Evolutionary conservation across 2,797 vertebrate species (phyloP), one percentile per base, ranked within the genome.

Genomic region (Labeo calbasu): DNA sequence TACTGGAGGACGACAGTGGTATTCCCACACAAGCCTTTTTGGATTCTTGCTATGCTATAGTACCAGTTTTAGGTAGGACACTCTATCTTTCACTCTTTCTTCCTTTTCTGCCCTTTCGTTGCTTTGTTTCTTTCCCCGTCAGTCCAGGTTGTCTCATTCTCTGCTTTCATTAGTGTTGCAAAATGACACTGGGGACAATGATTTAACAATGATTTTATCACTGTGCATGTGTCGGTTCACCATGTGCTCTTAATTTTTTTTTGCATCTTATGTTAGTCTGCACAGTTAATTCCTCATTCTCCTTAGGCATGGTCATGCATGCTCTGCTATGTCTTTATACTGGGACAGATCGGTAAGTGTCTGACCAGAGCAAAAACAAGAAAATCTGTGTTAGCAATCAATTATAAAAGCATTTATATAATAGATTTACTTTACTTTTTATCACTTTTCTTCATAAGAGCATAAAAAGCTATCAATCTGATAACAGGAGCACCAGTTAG

Each of bases 41-140:
- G 95, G 96, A 98, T 66, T 99, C 98, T 3, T 99, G 98, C 95
- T 99, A 98, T 88, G 98, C 98, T 92, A 98, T 99, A 93, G 97
- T 99, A 88, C 98, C 98, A 19, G 96, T 99, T 90, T 94, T 99
- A 94, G 98, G 98, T 99, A 98, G 95, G 96, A 89, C 86, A 72
- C 14, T 79, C 50, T 48, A 40, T 76, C 63, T 82, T n/a, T 69
- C 36, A 55, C 61, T 50, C 61, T 65, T 65, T 65, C 53, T 84
- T 70, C 48, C 19, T 82, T 71, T 84, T 40, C 61, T 28, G 21
- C 40, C 51, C 36, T 61, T 48, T 51, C 43, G 28, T 77, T 81
- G 36, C 79, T 43, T n/a, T 68, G 11, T 48, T 4, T 79, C 13
- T 81, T 51, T 83, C 81, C 8, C 59, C 25, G 0, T 40, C n/a